Conservation (phyloP, 2,888 invertebrate genomes). For the Scotopteryx bipunctaria region DNA sequence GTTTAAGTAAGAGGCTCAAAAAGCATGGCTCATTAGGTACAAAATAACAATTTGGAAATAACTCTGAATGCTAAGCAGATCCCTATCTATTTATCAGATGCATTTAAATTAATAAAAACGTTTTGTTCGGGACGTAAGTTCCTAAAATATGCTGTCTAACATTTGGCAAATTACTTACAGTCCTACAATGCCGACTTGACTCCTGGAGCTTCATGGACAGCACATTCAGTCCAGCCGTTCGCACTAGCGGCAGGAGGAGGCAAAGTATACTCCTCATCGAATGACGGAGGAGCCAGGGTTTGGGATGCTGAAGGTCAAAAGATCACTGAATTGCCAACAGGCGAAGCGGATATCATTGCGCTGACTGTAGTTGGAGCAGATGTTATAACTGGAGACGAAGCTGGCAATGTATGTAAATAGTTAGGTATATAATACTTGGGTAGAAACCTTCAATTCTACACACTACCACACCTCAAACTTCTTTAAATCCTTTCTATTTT, state of each 20-base stretch:
- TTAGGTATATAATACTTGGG: neutral
- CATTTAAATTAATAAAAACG: too few relatives aligned
- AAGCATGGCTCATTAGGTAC: too few relatives aligned
- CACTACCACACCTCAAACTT: neutral
- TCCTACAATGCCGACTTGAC: conserved; percentile 59
- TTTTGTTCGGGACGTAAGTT: too few relatives aligned
- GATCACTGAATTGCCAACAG: conserved; percentile 58
- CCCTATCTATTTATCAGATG: too few relatives aligned
- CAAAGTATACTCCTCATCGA: conserved; percentile 84
- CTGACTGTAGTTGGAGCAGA: conserved; percentile 64
- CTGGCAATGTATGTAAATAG: conserved; percentile 80
- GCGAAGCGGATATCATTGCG: conserved; percentile 67
- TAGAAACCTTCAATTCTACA: neutral
- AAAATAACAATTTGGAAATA: too few relatives aligned
- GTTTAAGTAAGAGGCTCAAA: too few relatives aligned
- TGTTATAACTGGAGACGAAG: conserved; percentile 85
- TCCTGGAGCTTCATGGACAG: conserved; percentile 68
- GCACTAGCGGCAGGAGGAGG: conserved; percentile 81
- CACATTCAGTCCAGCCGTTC: conserved; percentile 85
- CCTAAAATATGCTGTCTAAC: too few relatives aligned
- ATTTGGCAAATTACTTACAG: conserved; percentile 41
- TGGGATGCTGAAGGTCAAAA: conserved; percentile 76
- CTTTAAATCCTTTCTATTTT: too few relatives aligned
- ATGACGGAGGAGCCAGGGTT: conserved; percentile 84
- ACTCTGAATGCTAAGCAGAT: too few relatives aligned